A percentile compares a stretch with the other conserved stretches of the same genome.
These are phyloP conservation scores for Aleiodes testaceus DNA, from an alignment of 2,888 invertebrate species.

Conservation along the genomic window DNA sequence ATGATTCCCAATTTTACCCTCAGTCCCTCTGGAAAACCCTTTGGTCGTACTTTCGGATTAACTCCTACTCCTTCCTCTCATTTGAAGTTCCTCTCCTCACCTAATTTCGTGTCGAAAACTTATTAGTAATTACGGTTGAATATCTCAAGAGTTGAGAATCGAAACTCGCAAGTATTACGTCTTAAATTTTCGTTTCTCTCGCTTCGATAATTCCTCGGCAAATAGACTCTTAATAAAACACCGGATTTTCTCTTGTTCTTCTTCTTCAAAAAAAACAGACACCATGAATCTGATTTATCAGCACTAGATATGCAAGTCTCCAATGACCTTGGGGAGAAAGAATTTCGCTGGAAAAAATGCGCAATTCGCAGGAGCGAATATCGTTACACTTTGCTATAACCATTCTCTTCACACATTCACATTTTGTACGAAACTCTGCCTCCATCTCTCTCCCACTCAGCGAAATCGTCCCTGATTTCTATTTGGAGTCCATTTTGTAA, in stretches of 20 bases:
- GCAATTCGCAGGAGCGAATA: background rate
- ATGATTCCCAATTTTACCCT: constrained; percentile 33
- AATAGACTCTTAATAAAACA: constrained; percentile 20
- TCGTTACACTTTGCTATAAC: constrained; percentile 34
- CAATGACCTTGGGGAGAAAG: no score
- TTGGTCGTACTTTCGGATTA: constrained; percentile 72
- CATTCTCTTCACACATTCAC: constrained; percentile 4
- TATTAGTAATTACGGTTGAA: constrained; percentile 72
- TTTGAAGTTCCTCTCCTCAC: constrained; percentile 67
- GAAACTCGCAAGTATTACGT: background rate
- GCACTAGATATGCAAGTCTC: no score
- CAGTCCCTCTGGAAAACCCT: constrained; percentile 56
- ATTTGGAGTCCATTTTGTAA: constrained; percentile 11
- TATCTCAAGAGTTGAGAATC: constrained; percentile 57
- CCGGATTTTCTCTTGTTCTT: no score
- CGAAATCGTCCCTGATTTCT: constrained; percentile 26
- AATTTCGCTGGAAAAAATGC: no score
- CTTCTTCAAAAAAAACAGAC: no score
- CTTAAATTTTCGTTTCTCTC: constrained; percentile 40
- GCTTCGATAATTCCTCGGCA: constrained; percentile 47
- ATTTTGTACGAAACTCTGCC: background rate
- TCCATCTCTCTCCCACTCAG: background rate
- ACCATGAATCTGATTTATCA: no score
- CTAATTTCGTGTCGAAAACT: constrained; percentile 73
- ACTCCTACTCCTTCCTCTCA: constrained; percentile 66